Percentiles rank a stretch among this genome's conserved stretches.
Conservation (phyloP, 2,888 invertebrate species). For the Drosophila suboccidentalis region DNA sequence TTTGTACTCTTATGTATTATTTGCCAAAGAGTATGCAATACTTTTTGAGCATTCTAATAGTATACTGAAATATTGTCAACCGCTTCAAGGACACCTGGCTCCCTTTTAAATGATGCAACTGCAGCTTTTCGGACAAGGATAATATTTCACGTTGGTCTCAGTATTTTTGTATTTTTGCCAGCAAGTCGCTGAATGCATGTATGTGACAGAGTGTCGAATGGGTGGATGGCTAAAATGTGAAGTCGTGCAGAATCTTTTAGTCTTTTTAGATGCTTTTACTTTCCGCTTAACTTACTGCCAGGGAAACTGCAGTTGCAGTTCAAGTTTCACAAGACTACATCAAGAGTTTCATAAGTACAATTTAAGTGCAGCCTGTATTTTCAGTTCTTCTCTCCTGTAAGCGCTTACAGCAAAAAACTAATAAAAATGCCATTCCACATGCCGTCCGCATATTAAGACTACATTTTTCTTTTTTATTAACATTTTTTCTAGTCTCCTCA, state of each 20-base stretch:
- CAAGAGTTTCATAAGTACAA: constrained; percentile 55
- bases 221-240: constrained; percentile 1
- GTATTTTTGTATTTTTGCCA: background rate
- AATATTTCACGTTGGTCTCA: background rate
- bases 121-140: background rate
- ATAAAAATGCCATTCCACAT: constrained; percentile 4
- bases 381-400: background rate
- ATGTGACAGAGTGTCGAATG: background rate
- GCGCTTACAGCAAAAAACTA: constrained; percentile 7
- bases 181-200: background rate
- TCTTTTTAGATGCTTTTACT: constrained; percentile 17
- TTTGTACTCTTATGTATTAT: background rate
- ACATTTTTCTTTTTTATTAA: constrained; percentile 10
- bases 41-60: background rate
- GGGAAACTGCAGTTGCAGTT: constrained; percentile 37
- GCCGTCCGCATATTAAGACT: background rate
- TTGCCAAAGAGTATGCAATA: constrained; percentile 27
- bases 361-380: constrained; percentile 45
- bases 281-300: constrained; percentile 26
- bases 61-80: background rate
- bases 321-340: constrained; percentile 49
- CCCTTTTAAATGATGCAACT: background rate
- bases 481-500: constrained; percentile 1
- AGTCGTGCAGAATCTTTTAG: background rate
- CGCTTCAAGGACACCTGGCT: background rate